Evolutionary conservation across 2,113 vertebrate genomes (phyloP), one percentile per base, ranked within the genome.

Genomic region (Progne subis): DNA sequence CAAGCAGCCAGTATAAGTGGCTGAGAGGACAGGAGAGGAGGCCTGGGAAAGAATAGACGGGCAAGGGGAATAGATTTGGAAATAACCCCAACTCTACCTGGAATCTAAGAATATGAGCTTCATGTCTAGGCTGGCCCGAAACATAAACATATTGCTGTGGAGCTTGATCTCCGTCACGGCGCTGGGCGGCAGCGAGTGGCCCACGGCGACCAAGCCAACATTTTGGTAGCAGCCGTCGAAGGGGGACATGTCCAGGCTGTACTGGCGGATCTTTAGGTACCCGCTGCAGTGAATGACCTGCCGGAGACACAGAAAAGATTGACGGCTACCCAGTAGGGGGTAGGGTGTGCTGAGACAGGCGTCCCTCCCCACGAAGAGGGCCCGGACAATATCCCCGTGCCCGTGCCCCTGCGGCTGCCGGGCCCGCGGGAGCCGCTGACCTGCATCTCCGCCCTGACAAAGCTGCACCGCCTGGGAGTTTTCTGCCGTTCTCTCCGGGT

Each of bases 121-220:
- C 99, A 99, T 99, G 96, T 99, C 99, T 86, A 99, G 97, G 82
- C 99, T 99, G 97, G 99, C 99, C 52, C 99, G 98, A 96, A 99
- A 99, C 99, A 99, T 99, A 92, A 99, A 99, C 99, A 99, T 99
- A 96, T 99, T 99, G 96, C 99, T 99, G 96, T 99, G 99, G 39
- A 99, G 98, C 92, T 99, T 99, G 97, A 99, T 99, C 93, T 99
- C 99, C 0, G 99, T 99, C 82, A 99, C 99, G 1, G 99, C 99
- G 28, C 99, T 99, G 83, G 99, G 99, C 0, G 99, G 99, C 81
- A 99, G 96, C 3, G 99, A 99, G 97, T 99, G 99, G 59, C 99
- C 99, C 92, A 99, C 99, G 0, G 99, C 99, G 55, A 99, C 99
- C 92, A 99, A 96, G n/a, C 99, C 99, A 89, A 99, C 99, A 20